phyloP scores from a whole-genome alignment of 64 coral and sea anemone species.

The Dendronephthya gigantea region DNA sequence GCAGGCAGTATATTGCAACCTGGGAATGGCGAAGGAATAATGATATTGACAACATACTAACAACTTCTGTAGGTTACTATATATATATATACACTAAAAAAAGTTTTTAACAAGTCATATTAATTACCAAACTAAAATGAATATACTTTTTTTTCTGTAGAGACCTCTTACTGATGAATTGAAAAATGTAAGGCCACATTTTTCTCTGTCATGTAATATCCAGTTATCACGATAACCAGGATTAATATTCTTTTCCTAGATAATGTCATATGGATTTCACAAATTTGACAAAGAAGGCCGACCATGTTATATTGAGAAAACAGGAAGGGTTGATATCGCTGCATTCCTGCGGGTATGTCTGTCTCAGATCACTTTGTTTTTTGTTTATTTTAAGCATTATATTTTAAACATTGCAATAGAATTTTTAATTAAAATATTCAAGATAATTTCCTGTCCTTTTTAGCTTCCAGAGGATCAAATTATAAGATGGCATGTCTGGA shows the following conservation, averaged over 20 bases:
- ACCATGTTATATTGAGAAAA: slow-evolving; percentile 90
- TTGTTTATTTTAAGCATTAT: too few relatives aligned
- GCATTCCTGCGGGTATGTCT: slow-evolving; percentile 63
- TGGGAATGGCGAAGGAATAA: slow-evolving; percentile 65
- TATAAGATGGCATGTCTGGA: slow-evolving; percentile 80
- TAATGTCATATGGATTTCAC: slow-evolving; percentile 74
- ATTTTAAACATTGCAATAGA: too few relatives aligned
- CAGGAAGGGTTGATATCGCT: slow-evolving; percentile 60
- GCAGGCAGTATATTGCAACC: slow-evolving; percentile 61
- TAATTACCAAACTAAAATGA: background rate
- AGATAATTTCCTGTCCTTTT: background rate
- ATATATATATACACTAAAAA: background rate
- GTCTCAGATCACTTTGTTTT: too few relatives aligned
- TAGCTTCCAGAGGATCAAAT: slow-evolving; percentile 72
- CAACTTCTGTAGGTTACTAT: background rate
- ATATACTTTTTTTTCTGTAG: slow-evolving; percentile 22
- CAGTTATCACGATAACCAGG: background rate
- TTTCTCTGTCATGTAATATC: background rate
- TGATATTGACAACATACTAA: slow-evolving; percentile 58
- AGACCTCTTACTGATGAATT: slow-evolving; percentile 51
- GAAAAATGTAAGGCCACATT: slow-evolving; percentile 36
- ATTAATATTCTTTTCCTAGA: background rate
- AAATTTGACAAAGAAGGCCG: slow-evolving; percentile 75
- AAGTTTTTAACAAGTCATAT: background rate
- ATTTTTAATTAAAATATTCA: background rate